Conservation (phyloP, 1,140 invertebrate genomes). For the Ceratoteleas bidentatus region DNA sequence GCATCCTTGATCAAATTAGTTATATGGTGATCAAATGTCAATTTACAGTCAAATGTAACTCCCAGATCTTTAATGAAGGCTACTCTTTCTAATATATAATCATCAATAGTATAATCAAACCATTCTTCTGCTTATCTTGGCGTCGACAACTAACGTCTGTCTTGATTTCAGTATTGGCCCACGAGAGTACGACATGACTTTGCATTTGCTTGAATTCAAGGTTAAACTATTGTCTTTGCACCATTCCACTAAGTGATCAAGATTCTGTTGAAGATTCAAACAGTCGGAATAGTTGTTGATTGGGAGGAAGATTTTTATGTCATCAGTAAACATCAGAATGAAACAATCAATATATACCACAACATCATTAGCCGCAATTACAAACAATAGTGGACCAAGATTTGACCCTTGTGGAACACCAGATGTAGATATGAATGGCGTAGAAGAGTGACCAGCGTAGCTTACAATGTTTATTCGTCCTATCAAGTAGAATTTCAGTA, state of each 20-base stretch:
- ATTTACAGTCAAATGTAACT: slow-evolving; percentile 1
- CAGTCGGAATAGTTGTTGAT: background rate
- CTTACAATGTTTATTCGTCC: slow-evolving; percentile 26
- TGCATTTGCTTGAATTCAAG: slow-evolving; percentile 33
- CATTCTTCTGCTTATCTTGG: too few species aligned
- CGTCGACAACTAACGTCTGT: too few species aligned
- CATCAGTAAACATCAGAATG: slow-evolving; percentile 41
- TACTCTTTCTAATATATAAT: background rate
- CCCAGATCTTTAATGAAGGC: background rate
- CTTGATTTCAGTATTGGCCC: background rate
- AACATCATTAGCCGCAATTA: slow-evolving; percentile 33
- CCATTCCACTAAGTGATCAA: slow-evolving; percentile 12
- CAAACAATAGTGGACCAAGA: slow-evolving; percentile 35
- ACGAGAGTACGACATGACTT: slow-evolving; percentile 8
- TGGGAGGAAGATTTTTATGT: slow-evolving; percentile 25
- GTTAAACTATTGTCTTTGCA: slow-evolving; percentile 1
- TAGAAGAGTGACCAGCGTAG: slow-evolving; percentile 16
- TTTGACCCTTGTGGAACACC: slow-evolving; percentile 48
- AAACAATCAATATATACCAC: background rate
- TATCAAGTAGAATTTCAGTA: slow-evolving; percentile 22
- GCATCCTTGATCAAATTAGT: too few species aligned
- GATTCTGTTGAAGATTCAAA: slow-evolving; percentile 1
- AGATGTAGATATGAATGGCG: slow-evolving; percentile 12
- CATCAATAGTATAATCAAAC: slow-evolving; percentile 3
- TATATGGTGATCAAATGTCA: slow-evolving; percentile 7